Base-by-base conservation (phyloP, 2,113 vertebrate genomes). In the Leucosticte australis region DNA sequence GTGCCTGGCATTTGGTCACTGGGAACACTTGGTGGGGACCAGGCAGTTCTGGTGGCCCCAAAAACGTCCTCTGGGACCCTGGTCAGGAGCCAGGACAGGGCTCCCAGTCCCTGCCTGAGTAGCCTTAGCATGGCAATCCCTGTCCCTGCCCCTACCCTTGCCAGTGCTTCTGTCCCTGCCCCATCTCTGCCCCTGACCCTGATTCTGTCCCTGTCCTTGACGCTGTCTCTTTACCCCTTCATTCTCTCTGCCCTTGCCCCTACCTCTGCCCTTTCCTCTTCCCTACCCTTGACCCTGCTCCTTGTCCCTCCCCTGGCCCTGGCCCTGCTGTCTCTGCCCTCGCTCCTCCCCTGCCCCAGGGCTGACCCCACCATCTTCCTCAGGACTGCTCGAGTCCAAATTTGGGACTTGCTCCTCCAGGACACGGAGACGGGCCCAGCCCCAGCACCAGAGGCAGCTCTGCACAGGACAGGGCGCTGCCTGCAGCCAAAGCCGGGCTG, bases 61-160 rank as follows among this genome's bases (percentile, higher is more conserved):
- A 22, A 63, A 50, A 19, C 30, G 20, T 81, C 16, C n/a, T 13
- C 31, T 67, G n/a, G n/a, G 17, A 37, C 9, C 5, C 31, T 15
- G 27, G 15, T 14, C 35, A 73, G 35, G 42, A 81, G 37, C 26
- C 64, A 37, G 35, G 50, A 59, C 37, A 74, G 23, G n/a, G 18
- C 10, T 67, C 22, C 27, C 57, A 52, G 23, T 24, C 22, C 52
- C 44, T 74, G 33, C 59, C 37, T 28, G 52, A 44, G 31, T 18
- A 57, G 57, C 27, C 2, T 3, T 2, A 11, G 20, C 6, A 9
- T 0, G 4, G n/a, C 31, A 64, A 7, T 15, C 20, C 26, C 21
- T 31, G 13, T 9, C 39, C 27, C 33, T 24, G 23, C 13, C 11
- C 46, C 23, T 33, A 17, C 27, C 18, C 30, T 30, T 53, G 20